Evolutionary conservation across 2,888 invertebrate genomes (phyloP).

Genomic region (Ischnura elegans): DNA sequence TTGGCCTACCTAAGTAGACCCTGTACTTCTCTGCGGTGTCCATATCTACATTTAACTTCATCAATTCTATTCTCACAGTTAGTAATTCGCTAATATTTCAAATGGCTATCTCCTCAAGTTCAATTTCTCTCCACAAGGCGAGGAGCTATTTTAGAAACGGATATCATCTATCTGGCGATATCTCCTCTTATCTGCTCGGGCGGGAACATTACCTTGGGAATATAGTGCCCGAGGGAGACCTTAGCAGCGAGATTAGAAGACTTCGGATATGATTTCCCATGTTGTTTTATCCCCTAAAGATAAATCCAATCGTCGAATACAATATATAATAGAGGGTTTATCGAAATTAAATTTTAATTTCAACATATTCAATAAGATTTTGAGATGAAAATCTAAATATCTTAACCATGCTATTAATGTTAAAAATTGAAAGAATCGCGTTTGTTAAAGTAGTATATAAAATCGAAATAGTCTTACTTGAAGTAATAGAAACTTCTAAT

Average conservation of each 20-base stretch:
- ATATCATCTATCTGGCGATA: neutral
- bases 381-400: too few relatives aligned
- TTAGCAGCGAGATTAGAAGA: neutral
- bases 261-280: slow-evolving; percentile 6
- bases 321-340: neutral
- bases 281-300: neutral
- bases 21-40: neutral
- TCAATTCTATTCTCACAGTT: neutral
- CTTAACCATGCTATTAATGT: too few relatives aligned
- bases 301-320: neutral
- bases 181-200: neutral
- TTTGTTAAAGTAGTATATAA: too few relatives aligned
- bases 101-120: neutral
- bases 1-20: neutral
- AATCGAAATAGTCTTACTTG: too few relatives aligned
- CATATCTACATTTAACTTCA: neutral
- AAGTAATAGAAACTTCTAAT: too few relatives aligned
- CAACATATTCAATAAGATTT: neutral
- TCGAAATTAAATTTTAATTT: neutral
- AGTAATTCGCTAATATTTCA: neutral
- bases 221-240: neutral
- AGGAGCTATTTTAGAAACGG: neutral
- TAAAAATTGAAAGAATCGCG: too few relatives aligned
- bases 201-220: neutral
- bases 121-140: neutral